Evolutionary conservation across 2,888 invertebrate genomes (phyloP), one percentile per base, ranked within the genome.

Genomic region (Stictocephala bisonia): DNA sequence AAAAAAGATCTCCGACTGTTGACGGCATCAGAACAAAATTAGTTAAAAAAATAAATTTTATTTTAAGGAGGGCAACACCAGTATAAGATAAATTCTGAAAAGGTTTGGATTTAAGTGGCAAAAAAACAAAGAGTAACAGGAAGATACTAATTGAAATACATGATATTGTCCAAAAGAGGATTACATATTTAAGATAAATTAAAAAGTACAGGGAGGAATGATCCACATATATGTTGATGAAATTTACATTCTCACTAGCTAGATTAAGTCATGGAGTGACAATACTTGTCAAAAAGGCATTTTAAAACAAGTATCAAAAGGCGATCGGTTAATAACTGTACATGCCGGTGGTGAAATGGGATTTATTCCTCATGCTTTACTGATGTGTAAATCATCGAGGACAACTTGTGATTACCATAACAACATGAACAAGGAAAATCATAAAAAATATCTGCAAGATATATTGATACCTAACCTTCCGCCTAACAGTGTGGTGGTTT

Each of bases 271-370:
- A 1, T 71, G 60, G 60, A 41, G 13, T 41, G 48, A 71, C 48
- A 18, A 27, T 27, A n/a, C 22, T 29, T 11, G 29, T 9, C 11
- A 44, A 41, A n/a, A n/a, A n/a, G 64, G 64, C 4, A 60, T 60
- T 3, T 31, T 15, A 7, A 51, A 24, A 18, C 26, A 13, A 27
- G 31, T 69, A 20, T 29, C 51, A 4, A 69, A 69, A 31, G 71
- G 71, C 20, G 51, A 72, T 29, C 40, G 58, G 1, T 60, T 71
- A 15, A 60, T 60, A 22, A 60, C 60, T 60, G 27, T 71, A 9
- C 58, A 60, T 60, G 50, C 64, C 18, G 64, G 50, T n/a, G 66
- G 64, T n/a, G 67, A 72, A 40, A 50, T 26, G 27, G 67, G 72
- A 9, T 72, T 67, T 27, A 41, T 72, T n/a, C 24, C 50, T 11